A percentile compares a stretch with the other conserved stretches of the same genome.
Evolutionary conservation across 1,140 invertebrate species (phyloP).

Genomic region (Pogonognathellus flavescens): DNA sequence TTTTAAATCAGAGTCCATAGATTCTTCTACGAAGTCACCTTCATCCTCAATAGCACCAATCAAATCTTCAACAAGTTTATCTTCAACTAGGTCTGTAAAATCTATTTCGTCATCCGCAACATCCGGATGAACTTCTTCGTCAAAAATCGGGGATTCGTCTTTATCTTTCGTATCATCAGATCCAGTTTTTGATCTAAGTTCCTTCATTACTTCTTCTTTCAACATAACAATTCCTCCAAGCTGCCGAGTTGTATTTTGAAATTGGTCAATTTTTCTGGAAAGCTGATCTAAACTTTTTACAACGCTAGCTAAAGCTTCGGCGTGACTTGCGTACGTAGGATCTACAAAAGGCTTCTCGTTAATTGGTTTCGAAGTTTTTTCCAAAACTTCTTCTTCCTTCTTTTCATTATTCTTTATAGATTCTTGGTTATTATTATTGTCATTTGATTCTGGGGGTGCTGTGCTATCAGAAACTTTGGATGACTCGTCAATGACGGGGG

Average conservation of each 20-base stretch:
- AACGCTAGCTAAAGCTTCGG: constrained; percentile 58
- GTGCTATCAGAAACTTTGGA: too few relatives aligned
- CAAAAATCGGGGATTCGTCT: background rate
- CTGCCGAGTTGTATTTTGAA: constrained; percentile 65
- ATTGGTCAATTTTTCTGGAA: constrained; percentile 64
- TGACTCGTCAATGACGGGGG: background rate
- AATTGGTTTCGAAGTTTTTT: constrained; percentile 4
- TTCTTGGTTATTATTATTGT: background rate
- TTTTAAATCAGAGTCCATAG: background rate
- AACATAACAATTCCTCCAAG: constrained; percentile 64
- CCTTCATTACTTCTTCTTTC: constrained; percentile 56
- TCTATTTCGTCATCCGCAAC: constrained; percentile 10
- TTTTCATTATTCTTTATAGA: background rate
- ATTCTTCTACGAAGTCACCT: background rate
- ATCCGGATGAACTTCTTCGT: constrained; percentile 38
- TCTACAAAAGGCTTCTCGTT: constrained; percentile 54
- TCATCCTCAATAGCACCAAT: constrained; percentile 5
- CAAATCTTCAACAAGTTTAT: constrained; percentile 11
- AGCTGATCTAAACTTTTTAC: constrained; percentile 63
- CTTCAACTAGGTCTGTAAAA: background rate
- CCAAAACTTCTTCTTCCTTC: background rate
- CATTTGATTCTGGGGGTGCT: background rate
- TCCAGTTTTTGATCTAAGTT: constrained; percentile 15
- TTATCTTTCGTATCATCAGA: background rate
- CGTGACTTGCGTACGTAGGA: constrained; percentile 53